Percentiles rank a stretch among this genome's conserved stretches.
Conservation (phyloP, 1,140 invertebrate species). For the Drosophila fuyamai region DNA sequence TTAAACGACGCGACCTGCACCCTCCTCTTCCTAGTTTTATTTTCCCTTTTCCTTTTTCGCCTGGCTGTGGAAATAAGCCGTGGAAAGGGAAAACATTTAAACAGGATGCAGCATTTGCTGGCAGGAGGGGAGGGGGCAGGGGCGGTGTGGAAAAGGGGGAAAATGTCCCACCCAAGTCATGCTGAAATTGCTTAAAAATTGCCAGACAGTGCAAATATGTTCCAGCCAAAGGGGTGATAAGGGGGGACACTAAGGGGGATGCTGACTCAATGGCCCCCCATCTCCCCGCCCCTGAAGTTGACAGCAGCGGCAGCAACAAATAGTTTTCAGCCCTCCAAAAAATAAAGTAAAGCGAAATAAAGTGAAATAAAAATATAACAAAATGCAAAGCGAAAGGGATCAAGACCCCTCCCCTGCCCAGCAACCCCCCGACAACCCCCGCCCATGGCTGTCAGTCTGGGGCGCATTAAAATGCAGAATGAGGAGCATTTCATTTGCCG, state of each 20-base stretch:
- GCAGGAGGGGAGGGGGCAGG: neutral
- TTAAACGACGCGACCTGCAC: slow-evolving; percentile 64
- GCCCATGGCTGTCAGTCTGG: slow-evolving; percentile 69
- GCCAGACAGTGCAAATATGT: slow-evolving; percentile 82
- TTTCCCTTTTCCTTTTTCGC: neutral
- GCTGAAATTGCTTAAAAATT: slow-evolving; percentile 82
- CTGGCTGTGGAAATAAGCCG: slow-evolving; percentile 14
- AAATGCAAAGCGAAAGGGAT: slow-evolving; percentile 51
- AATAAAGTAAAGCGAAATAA: slow-evolving; percentile 10
- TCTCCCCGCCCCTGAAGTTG: slow-evolving; percentile 44
- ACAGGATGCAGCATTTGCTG: slow-evolving; percentile 68
- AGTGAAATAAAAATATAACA: slow-evolving; percentile 46
- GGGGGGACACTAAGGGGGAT: neutral
- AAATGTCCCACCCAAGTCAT: slow-evolving; percentile 63
- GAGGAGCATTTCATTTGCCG: slow-evolving; percentile 77
- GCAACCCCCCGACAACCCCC: neutral
- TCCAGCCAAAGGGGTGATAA: slow-evolving; percentile 32
- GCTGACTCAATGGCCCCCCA: neutral
- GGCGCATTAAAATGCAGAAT: slow-evolving; percentile 78
- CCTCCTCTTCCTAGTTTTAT: slow-evolving; percentile 1
- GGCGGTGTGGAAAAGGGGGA: neutral
- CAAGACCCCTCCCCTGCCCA: neutral
- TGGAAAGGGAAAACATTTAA: slow-evolving; percentile 72
- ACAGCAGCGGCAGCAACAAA: slow-evolving; percentile 76
- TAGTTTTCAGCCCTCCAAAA: slow-evolving; percentile 58